These are phyloP conservation scores for Ligdia adustata DNA, from an alignment of 2,888 invertebrate genomes.

Conservation along the genomic window DNA sequence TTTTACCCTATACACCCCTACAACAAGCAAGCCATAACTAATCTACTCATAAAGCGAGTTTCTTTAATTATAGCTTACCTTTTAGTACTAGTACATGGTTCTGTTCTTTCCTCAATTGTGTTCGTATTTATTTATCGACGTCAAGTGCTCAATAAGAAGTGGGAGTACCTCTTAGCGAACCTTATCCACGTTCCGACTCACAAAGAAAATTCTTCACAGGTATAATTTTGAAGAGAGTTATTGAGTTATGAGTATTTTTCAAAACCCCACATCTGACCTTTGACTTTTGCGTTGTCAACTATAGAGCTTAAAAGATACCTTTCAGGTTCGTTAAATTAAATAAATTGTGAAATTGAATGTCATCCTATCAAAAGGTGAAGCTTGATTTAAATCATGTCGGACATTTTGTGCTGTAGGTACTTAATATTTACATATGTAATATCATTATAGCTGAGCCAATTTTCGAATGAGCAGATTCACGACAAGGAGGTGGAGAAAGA, in stretches of 20 bases:
- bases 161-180: slow-evolving; percentile 18
- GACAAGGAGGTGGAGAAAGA: slow-evolving; percentile 4
- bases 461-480: slow-evolving; percentile 16
- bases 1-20: too few relatives aligned
- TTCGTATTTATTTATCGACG: slow-evolving; percentile 20
- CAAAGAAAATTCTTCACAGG: slow-evolving; percentile 20
- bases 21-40: too few relatives aligned
- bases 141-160: slow-evolving; percentile 23
- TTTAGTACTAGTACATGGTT: slow-evolving; percentile 1
- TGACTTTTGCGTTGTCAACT: slow-evolving; percentile 39
- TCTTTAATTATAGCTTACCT: slow-evolving; percentile 12
- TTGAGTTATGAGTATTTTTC: slow-evolving; percentile 44
- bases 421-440: slow-evolving; percentile 7
- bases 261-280: slow-evolving; percentile 43
- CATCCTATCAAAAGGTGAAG: slow-evolving; percentile 35
- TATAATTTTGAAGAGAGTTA: slow-evolving; percentile 36
- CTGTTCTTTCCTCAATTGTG: slow-evolving; percentile 11
- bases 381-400: slow-evolving; percentile 30
- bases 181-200: slow-evolving; percentile 13
- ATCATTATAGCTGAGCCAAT: slow-evolving; percentile 10
- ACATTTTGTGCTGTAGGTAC: slow-evolving; percentile 16
- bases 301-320: slow-evolving; percentile 49
- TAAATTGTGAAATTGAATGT: slow-evolving; percentile 37
- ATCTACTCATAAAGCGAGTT: too few relatives aligned
- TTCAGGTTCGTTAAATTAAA: slow-evolving; percentile 51